Base-by-base conservation (phyloP, 2,113 vertebrate genomes). In the Carollia perspicillata region DNA sequence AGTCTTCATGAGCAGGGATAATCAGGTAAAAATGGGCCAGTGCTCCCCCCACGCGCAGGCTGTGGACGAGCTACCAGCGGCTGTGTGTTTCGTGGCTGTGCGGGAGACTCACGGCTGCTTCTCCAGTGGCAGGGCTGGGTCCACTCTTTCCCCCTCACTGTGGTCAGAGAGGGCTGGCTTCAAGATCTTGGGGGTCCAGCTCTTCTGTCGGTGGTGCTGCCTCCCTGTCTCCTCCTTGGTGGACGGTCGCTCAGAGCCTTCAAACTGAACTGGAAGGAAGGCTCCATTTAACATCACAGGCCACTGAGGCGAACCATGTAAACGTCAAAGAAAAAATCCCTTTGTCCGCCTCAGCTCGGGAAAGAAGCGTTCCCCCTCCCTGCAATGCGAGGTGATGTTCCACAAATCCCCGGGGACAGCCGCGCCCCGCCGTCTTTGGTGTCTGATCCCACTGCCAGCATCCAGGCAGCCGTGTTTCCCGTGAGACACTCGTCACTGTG, bases 111-210 rank as follows among this genome's bases (percentile, higher is more conserved):
- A 99, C 99, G 99, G 99, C 97, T 99, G 99, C 95, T 99, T 99
- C 96, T 99, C 99, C 98, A 99, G 97, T 0, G 99, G 98, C 84
- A 99, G 92, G n/a, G 97, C 98, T 0, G 99, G 99, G 95, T 99
- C 99, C 97, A 99, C 98, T 55, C 97, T 98, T 98, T 97, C 99
- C 35, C 98, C 99, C 16, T 99, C 98, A 0, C 97, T 42, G 71
- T 97, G 97, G 60, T 98, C 98, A 0, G 98, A 6, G 75, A 98
- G 93, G 6, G 90, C 18, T 0, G 98, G 96, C 96, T 99, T 99
- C 77, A 99, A 96, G 75, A 98, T 98, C 98, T 99, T 99, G 79
- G 98, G 98, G 65, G 98, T 99, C 99, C 99, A 99, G 98, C 99
- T 99, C 97, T 99, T 99, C 97, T 99, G 99, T 20, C 99, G 98